Evolutionary conservation across 2,113 vertebrate species (phyloP).

Genomic region (Polyodon spathula): DNA sequence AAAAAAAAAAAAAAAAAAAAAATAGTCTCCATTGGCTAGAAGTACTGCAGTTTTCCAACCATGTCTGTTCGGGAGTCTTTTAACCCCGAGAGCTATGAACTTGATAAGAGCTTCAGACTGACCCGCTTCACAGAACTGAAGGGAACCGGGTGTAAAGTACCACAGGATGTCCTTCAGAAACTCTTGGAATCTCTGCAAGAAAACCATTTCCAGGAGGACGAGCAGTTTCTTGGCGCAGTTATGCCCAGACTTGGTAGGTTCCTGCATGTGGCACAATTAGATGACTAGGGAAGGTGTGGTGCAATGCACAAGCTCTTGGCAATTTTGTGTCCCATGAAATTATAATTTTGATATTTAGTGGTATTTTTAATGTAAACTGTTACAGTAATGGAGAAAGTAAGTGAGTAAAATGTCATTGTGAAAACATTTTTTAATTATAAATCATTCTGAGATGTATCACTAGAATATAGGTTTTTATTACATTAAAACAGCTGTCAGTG

Average conservation of each 20-base stretch:
- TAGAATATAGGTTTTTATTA: too few species aligned
- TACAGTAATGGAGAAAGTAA: too few species aligned
- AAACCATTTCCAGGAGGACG: slow-evolving; percentile 98
- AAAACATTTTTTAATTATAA: too few species aligned
- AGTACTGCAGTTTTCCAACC: slow-evolving; percentile 41
- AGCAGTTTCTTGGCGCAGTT: slow-evolving; percentile 94
- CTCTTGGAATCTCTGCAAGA: slow-evolving; percentile 88
- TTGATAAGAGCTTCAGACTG: slow-evolving; percentile 94
- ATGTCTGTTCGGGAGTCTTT: slow-evolving; percentile 97
- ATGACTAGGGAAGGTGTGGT: too few species aligned
- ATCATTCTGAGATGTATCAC: too few species aligned
- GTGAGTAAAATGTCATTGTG: too few species aligned
- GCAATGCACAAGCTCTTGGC: too few species aligned
- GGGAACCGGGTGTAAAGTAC: slow-evolving; percentile 95
- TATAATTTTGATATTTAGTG: too few species aligned
- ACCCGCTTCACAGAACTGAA: slow-evolving; percentile 95
- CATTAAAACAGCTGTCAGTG: too few species aligned
- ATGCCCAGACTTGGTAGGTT: slow-evolving; percentile 89
- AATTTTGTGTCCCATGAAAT: too few species aligned
- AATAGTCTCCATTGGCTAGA: slow-evolving; percentile 19
- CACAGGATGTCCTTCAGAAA: slow-evolving; percentile 93
- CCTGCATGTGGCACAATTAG: background rate
- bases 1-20: slow-evolving; percentile 11
- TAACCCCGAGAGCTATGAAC: slow-evolving; percentile 95
- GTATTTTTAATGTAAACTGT: too few species aligned